Conservation (phyloP, 1,140 invertebrate species). For the Calephelis nemesis region DNA sequence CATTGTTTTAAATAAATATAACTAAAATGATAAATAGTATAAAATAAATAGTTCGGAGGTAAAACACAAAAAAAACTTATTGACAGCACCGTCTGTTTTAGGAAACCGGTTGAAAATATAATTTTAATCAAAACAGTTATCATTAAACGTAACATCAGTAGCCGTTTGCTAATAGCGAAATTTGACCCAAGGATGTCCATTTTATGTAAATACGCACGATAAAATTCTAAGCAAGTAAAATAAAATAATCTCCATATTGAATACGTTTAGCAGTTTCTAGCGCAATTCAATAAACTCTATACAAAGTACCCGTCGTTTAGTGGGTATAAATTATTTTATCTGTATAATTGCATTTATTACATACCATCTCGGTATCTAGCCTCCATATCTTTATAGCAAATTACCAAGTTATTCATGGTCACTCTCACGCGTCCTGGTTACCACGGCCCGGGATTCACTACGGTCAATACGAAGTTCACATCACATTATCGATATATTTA, state of each 20-base stretch:
- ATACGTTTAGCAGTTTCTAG: conserved; percentile 15
- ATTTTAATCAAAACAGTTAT: neutral
- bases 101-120: too few species aligned
- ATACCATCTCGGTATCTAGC: conserved; percentile 10
- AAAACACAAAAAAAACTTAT: too few species aligned
- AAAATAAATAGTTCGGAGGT: too few species aligned
- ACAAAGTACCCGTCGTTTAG: conserved; percentile 18
- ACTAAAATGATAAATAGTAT: too few species aligned
- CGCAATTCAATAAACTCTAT: conserved; percentile 17
- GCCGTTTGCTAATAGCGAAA: conserved; percentile 15
- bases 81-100: too few species aligned
- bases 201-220: conserved; percentile 13
- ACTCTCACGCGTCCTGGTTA: conserved; percentile 34
- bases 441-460: conserved; percentile 28
- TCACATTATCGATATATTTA: conserved; percentile 22
- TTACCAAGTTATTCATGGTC: conserved; percentile 26
- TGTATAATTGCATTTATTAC: conserved; percentile 19
- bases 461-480: conserved; percentile 16
- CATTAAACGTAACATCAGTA: conserved; percentile 9
- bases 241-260: conserved; percentile 16
- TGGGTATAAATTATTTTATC: conserved; percentile 18
- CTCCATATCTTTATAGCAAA: conserved; percentile 21
- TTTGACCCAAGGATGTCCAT: conserved; percentile 16
- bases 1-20: too few species aligned
- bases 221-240: conserved; percentile 11